phyloP scores from a whole-genome alignment of 2,888 invertebrate species.

The Campoletis raptor region DNA sequence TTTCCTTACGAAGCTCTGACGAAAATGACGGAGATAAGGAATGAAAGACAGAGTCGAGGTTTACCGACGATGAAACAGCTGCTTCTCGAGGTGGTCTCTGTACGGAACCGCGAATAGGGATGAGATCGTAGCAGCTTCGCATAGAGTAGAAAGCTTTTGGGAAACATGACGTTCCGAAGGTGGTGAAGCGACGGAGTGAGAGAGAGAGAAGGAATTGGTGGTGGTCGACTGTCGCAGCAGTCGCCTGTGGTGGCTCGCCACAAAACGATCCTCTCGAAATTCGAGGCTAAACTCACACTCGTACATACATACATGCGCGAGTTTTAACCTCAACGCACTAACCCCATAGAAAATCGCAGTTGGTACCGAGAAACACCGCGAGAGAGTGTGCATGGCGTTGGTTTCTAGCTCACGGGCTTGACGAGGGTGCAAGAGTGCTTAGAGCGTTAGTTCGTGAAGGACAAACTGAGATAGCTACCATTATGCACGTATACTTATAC shows the following conservation, averaged over 20 bases:
- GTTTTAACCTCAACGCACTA: conserved; percentile 46
- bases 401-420: conserved; percentile 59
- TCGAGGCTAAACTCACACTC: conserved; percentile 53
- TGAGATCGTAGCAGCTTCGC: conserved; percentile 59
- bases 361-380: conserved; percentile 44
- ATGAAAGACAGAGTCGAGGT: conserved; percentile 47
- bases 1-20: conserved; percentile 4
- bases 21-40: conserved; percentile 44
- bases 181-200: conserved; percentile 68
- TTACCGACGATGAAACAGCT: conserved; percentile 46
- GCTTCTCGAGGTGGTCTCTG: conserved; percentile 59
- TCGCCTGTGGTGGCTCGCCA: conserved; percentile 80
- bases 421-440: conserved; percentile 61
- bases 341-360: conserved; percentile 54
- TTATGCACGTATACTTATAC: conserved; percentile 50
- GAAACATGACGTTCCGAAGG: conserved; percentile 56
- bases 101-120: conserved; percentile 67
- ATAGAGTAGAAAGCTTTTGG: conserved; percentile 42
- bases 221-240: conserved; percentile 80
- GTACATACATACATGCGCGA: conserved; percentile 26
- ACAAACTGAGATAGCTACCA: conserved; percentile 62
- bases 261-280: conserved; percentile 74
- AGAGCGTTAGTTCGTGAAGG: conserved; percentile 33
- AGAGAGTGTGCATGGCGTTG: conserved; percentile 21
- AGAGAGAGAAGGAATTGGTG: conserved; percentile 52